Conservation (phyloP, 2,888 invertebrate species). For the Physocephala rufipes region DNA sequence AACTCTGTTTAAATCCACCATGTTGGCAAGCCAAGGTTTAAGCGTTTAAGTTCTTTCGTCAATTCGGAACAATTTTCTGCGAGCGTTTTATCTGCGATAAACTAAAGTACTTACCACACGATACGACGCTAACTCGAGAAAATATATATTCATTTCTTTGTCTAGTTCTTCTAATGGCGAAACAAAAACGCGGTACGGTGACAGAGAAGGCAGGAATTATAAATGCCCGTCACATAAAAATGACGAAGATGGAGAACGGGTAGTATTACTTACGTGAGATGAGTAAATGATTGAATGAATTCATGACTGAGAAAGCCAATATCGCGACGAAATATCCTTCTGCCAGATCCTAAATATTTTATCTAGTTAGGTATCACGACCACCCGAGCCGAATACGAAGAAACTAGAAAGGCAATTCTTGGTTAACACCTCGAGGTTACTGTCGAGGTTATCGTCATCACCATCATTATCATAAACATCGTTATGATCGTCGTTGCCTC, state of each 20-base stretch:
- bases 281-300: too few relatives aligned
- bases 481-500: conserved; percentile 3
- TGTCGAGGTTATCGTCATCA: too few relatives aligned
- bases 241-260: background rate
- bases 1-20: background rate
- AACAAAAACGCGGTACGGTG: background rate
- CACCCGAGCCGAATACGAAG: conserved; percentile 9
- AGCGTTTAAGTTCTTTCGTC: too few relatives aligned
- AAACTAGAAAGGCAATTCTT: too few relatives aligned
- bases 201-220: conserved; percentile 15
- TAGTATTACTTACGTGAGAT: background rate
- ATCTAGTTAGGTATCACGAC: too few relatives aligned
- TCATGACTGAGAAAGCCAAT: background rate
- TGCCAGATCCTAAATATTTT: conserved; percentile 22
- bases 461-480: too few relatives aligned
- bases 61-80: too few relatives aligned
- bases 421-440: too few relatives aligned
- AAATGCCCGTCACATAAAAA: conserved; percentile 13
- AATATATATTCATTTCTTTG: background rate
- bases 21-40: too few relatives aligned
- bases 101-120: too few relatives aligned
- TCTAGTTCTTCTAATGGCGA: background rate
- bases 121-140: background rate
- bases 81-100: too few relatives aligned
- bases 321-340: conserved; percentile 22